Evolutionary conservation across 2,888 invertebrate genomes (phyloP), one percentile per base, ranked within the genome.

Genomic region (Heliothis peltigera): DNA sequence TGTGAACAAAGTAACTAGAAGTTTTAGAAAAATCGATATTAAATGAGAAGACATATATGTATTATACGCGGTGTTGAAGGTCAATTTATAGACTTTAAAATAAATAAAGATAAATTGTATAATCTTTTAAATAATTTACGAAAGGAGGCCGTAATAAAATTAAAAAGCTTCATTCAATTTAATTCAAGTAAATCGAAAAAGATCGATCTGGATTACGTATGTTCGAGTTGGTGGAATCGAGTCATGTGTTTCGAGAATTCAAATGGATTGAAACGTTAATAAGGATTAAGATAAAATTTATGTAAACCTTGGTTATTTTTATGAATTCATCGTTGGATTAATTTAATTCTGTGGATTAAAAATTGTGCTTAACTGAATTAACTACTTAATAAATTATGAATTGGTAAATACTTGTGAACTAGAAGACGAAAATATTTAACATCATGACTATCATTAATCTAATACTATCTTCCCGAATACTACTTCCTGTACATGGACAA

Each of bases 201-300:
- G 74, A 79, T 80, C 58, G 64, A 76, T 80, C 69, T 47, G 60
- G 70, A 74, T 76, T 76, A 76, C 65, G 56, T 69, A 65, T 56
- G 59, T 72, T 77, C 5, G 76, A 64, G 46, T 61, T 51, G 62
- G 59, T 54, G 25, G 44, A 65, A 76, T 69, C 49, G 76, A 76
- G 53, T 67, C 64, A 65, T 70, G 64, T 70, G 62, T 67, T 66
- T 52, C 28, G 55, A 25, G 35, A 49, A 66, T 64, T 55, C 52
- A 54, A 64, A 64, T 59, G 66, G 66, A 66, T 32, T 42, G 25
- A 35, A 32, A 28, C 39, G 56, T 75, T 59, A 25, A 62, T 71
- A 47, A n/a, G 22, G 58, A 56, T 71, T 4, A 15, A 57, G 21
- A 8, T 52, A n/a, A n/a, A n/a, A 39, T 39, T 39, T 39, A n/a